phyloP scores from a whole-genome alignment of 2,797 vertebrate genomes.

The Lepilemur ruficaudatus region DNA sequence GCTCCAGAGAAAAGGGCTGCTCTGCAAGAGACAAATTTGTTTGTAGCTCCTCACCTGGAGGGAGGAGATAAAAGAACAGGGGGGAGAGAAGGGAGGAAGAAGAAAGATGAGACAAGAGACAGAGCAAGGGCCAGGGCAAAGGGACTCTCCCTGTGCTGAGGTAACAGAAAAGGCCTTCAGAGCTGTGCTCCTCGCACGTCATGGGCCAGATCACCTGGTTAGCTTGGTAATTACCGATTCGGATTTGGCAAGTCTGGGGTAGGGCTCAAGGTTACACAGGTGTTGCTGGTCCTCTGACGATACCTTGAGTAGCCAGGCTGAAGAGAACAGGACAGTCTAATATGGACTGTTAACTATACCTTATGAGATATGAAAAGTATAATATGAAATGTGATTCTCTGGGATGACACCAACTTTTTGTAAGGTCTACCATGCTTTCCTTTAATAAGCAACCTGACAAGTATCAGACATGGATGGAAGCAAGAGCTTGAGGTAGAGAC shows the following conservation, averaged over 20 bases:
- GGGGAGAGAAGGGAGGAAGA: not conserved
- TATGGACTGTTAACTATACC: not conserved
- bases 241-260: not conserved
- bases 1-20: not conserved
- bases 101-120: not conserved
- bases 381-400: not conserved
- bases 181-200: not conserved
- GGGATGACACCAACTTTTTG: not conserved
- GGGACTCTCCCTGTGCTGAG: not conserved
- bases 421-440: not conserved
- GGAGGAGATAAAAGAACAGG: not conserved
- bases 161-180: not conserved
- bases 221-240: not conserved
- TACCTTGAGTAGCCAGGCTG: not conserved
- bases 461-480: not conserved
- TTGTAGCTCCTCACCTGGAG: not conserved
- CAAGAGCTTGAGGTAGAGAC: not conserved
- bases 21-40: not conserved
- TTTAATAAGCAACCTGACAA: not conserved
- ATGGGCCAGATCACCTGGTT: not conserved
- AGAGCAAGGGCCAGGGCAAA: not conserved
- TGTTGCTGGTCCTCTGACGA: not conserved
- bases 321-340: not conserved
- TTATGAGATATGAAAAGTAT: not conserved
- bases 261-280: not conserved